These are phyloP conservation scores for Apus apus DNA, from an alignment of 2,113 vertebrate species.

Conservation along the genomic window DNA sequence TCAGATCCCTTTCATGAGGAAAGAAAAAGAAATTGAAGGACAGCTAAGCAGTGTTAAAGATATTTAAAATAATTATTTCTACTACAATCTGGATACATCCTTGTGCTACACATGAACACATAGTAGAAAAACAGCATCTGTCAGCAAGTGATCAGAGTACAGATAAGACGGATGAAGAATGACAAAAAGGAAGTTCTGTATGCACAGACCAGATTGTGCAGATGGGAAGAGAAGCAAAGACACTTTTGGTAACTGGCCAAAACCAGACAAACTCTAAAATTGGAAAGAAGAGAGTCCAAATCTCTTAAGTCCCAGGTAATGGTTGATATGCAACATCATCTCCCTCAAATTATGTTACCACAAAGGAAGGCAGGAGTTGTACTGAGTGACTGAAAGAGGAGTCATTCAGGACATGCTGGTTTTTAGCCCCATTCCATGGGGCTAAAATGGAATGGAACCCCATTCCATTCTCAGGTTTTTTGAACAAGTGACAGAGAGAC, in stretches of 20 bases:
- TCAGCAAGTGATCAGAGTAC: not conserved
- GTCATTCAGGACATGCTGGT: not conserved
- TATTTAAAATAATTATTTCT: not conserved
- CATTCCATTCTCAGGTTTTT: not conserved
- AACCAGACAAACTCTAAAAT: not conserved
- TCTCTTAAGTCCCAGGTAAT: not conserved
- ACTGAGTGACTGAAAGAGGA: not conserved
- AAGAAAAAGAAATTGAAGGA: not conserved
- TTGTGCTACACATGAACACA: not conserved
- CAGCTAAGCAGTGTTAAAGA: not conserved
- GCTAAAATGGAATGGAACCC: no score
- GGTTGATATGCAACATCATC: not conserved
- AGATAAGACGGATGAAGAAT: conserved; percentile 17
- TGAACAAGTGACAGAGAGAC: not conserved
- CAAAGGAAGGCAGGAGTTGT: not conserved
- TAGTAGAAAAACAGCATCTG: not conserved
- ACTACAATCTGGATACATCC: not conserved
- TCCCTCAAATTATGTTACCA: not conserved
- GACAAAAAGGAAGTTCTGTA: not conserved
- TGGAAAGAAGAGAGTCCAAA: not conserved
- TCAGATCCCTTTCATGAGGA: not conserved
- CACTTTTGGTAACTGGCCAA: not conserved
- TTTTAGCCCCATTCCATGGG: not conserved
- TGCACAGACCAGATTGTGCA: not conserved
- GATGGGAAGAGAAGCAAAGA: not conserved